Evolutionary conservation across 2,888 invertebrate species (phyloP).

Genomic region (Pyrocoelia pectoralis): DNA sequence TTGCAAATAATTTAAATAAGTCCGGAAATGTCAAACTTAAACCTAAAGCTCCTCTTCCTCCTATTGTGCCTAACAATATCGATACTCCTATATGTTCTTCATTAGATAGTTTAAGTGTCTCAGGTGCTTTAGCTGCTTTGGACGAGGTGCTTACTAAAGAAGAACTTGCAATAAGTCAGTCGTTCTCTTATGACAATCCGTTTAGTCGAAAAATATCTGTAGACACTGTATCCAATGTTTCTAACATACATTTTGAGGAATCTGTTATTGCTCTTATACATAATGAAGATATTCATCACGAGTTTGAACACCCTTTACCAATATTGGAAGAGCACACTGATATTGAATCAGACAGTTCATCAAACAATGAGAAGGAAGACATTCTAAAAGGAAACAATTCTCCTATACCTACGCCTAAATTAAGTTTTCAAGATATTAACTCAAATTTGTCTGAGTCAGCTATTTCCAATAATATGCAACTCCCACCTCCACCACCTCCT

Average conservation of each 20-base stretch:
- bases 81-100: neutral
- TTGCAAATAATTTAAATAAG: conserved; percentile 40
- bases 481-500: conserved; percentile 39
- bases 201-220: conserved; percentile 45
- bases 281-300: conserved; percentile 60
- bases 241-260: conserved; percentile 54
- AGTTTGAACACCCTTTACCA: conserved; percentile 22
- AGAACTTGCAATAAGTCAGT: conserved; percentile 18
- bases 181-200: conserved; percentile 32
- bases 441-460: too few relatives aligned
- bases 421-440: too few relatives aligned
- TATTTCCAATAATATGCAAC: neutral
- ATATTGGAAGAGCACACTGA: conserved; percentile 22
- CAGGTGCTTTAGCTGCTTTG: conserved; percentile 37
- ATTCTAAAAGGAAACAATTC: neutral
- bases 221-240: conserved; percentile 45
- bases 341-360: neutral
- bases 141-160: conserved; percentile 38
- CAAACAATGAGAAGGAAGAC: neutral
- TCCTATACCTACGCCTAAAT: neutral
- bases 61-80: conserved; percentile 42
- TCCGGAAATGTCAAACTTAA: conserved; percentile 52
- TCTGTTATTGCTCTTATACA: conserved; percentile 67
- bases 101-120: conserved; percentile 25
- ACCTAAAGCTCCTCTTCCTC: conserved; percentile 61